These are phyloP conservation scores for Lethrus apterus DNA, from an alignment of 1,140 invertebrate genomes.

Conservation along the genomic window DNA sequence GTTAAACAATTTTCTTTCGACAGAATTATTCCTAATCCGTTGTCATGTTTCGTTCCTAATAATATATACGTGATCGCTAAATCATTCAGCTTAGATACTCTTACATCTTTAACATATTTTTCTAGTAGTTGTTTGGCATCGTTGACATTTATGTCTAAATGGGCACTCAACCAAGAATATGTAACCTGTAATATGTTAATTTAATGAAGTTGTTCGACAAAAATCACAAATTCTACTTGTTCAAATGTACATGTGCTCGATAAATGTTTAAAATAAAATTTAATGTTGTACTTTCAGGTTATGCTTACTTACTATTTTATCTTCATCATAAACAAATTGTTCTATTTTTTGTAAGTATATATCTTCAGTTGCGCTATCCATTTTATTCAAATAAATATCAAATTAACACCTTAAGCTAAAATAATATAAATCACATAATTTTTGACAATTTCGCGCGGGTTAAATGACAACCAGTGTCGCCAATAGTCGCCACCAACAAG, in stretches of 20 bases:
- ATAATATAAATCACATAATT: neutral
- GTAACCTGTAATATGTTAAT: conserved; percentile 9
- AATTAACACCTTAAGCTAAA: neutral
- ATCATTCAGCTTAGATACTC: conserved; percentile 1
- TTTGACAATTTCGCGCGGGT: conserved; percentile 4
- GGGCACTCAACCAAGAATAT: neutral
- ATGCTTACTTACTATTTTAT: conserved; percentile 7
- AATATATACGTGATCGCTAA: neutral
- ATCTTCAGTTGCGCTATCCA: neutral
- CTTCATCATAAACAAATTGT: conserved; percentile 7
- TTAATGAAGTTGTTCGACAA: too few species aligned
- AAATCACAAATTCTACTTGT: too few species aligned
- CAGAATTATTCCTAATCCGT: neutral
- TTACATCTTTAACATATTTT: conserved; percentile 6
- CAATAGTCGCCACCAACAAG: neutral
- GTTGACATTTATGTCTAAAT: conserved; percentile 4
- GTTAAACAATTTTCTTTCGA: neutral
- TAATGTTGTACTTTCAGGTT: neutral
- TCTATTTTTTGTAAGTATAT: conserved; percentile 7
- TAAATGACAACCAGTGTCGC: neutral
- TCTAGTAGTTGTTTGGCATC: conserved; percentile 3
- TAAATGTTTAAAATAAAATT: neutral
- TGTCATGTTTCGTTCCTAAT: neutral
- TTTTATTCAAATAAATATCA: neutral
- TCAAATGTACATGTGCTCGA: too few species aligned